phyloP scores from a whole-genome alignment of 2,888 invertebrate genomes.

The Synergus japonicus region DNA sequence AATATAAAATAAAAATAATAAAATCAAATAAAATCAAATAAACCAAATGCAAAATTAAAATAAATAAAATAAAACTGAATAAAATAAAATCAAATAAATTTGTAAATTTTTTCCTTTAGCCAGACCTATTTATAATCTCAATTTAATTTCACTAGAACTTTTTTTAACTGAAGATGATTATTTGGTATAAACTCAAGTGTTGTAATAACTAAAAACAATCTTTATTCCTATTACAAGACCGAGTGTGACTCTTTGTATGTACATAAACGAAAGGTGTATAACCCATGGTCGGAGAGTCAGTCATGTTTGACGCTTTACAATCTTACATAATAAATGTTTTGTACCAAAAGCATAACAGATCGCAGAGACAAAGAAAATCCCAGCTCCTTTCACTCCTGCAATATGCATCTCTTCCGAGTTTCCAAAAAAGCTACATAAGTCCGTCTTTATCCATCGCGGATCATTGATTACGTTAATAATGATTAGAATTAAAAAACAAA shows the following conservation, averaged over 20 bases:
- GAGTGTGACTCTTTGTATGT: not conserved
- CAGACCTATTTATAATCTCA: too few relatives aligned
- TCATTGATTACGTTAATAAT: not conserved
- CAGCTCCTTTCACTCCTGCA: not conserved
- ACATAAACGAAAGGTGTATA: not conserved
- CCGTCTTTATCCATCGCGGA: not conserved
- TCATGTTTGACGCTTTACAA: constrained; percentile 1
- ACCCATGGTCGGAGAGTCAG: not conserved
- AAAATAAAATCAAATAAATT: too few relatives aligned
- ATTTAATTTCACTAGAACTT: too few relatives aligned
- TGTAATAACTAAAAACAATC: not conserved
- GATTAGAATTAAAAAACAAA: not conserved
- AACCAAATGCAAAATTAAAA: too few relatives aligned
- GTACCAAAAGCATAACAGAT: not conserved
- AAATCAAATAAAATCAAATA: too few relatives aligned
- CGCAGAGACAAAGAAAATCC: not conserved
- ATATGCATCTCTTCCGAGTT: not conserved
- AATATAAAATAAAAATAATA: too few relatives aligned
- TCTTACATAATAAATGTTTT: not conserved
- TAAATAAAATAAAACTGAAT: too few relatives aligned
- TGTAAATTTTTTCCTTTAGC: too few relatives aligned
- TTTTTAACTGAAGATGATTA: not conserved
- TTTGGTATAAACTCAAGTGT: not conserved
- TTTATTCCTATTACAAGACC: not conserved
- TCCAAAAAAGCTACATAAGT: not conserved